phyloP scores from a whole-genome alignment of 2,113 vertebrate species.

The Cheilinus undulatus region DNA sequence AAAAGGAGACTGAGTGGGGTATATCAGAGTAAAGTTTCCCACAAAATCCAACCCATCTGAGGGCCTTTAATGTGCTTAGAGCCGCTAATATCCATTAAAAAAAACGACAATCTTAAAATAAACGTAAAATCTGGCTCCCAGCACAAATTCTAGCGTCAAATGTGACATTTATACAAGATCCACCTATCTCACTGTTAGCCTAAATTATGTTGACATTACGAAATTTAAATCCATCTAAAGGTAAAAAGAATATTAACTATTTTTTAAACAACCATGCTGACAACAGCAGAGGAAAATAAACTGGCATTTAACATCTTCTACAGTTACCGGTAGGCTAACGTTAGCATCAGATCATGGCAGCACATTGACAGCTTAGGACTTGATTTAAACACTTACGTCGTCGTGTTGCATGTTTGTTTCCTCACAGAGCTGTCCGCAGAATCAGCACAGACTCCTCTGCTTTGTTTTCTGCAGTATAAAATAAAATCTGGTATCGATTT shows the following conservation, averaged over 20 bases:
- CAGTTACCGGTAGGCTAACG: constrained; percentile 4
- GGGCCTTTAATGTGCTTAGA: too few relatives aligned
- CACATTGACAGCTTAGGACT: accelerated
- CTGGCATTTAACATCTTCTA: background rate
- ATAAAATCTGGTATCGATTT: background rate
- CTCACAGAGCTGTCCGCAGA: background rate
- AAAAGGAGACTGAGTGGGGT: too few relatives aligned
- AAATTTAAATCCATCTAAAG: too few relatives aligned
- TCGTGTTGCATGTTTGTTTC: constrained; percentile 82
- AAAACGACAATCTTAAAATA: background rate
- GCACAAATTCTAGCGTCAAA: background rate
- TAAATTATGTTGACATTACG: background rate
- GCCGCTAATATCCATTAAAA: background rate
- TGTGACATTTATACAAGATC: background rate
- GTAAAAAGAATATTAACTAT: too few relatives aligned
- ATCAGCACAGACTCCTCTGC: accelerated
- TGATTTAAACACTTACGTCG: constrained; percentile 75
- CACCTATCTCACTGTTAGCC: background rate
- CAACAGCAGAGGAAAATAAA: background rate
- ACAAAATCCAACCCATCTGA: accelerated
- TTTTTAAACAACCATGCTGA: background rate
- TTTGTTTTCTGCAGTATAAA: accelerated
- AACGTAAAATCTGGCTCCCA: too few relatives aligned
- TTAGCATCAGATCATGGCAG: constrained; percentile 27
- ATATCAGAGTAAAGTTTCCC: background rate